Percentiles rank a stretch among this genome's conserved stretches.
Conservation (phyloP, 2,797 vertebrate species). For the Danio tinwini region DNA sequence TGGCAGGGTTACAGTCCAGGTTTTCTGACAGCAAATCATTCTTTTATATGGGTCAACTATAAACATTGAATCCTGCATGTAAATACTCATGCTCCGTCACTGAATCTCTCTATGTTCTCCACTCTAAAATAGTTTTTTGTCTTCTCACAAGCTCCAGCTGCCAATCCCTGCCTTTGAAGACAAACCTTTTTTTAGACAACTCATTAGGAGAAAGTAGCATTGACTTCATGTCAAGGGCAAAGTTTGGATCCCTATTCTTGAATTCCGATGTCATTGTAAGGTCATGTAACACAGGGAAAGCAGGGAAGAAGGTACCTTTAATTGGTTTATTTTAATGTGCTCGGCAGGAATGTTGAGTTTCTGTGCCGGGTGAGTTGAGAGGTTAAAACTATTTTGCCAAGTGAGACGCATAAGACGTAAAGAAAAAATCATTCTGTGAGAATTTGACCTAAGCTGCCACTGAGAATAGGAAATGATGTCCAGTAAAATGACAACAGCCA, state of each 20-base stretch:
- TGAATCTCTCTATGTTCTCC: conserved; percentile 42
- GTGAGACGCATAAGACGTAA: not conserved
- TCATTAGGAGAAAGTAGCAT: conserved; percentile 50
- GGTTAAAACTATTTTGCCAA: conserved; percentile 31
- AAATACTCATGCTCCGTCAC: conserved; percentile 32
- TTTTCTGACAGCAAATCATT: conserved; percentile 22
- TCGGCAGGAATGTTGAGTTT: conserved; percentile 46
- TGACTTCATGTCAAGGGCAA: conserved; percentile 37
- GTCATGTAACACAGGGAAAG: conserved; percentile 30
- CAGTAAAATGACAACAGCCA: conserved; percentile 13
- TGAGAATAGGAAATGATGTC: conserved; percentile 20
- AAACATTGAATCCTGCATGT: conserved; percentile 42
- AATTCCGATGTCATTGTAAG: conserved; percentile 42
- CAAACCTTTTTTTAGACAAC: conserved; percentile 41
- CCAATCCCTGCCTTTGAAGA: conserved; percentile 40
- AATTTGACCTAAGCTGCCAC: conserved; percentile 19
- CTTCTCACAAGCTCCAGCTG: conserved; percentile 46
- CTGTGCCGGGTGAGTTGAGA: conserved; percentile 26
- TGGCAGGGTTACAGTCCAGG: conserved; percentile 27
- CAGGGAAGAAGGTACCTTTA: conserved; percentile 46
- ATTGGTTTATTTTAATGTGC: conserved; percentile 66
- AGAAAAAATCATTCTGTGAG: conserved; percentile 16
- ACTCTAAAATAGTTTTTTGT: conserved; percentile 45
- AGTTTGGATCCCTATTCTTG: conserved; percentile 22
- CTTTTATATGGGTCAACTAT: conserved; percentile 47